Percentiles rank a stretch among this genome's conserved stretches.
Conservation (phyloP, 2,797 vertebrate species). For the Silurus lanzhouensis region DNA sequence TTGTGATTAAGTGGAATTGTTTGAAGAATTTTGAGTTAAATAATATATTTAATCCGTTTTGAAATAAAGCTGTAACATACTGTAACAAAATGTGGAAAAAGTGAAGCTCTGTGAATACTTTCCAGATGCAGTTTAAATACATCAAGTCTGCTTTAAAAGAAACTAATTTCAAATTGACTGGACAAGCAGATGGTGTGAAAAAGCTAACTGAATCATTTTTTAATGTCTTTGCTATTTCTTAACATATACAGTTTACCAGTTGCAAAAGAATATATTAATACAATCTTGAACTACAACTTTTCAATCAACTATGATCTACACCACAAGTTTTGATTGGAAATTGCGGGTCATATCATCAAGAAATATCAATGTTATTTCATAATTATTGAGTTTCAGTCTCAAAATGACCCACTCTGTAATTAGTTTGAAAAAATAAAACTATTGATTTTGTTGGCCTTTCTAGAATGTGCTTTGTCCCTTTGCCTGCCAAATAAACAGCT, state of each 20-base stretch:
- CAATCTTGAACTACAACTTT: neutral
- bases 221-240: neutral
- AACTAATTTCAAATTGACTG: neutral
- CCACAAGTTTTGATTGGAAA: neutral
- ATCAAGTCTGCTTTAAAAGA: neutral
- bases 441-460: neutral
- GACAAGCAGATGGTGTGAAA: neutral
- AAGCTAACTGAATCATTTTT: neutral
- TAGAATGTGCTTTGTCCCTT: neutral
- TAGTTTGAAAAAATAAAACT: neutral
- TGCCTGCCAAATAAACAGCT: conserved; percentile 19
- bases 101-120: no score
- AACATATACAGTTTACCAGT: neutral
- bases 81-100: no score
- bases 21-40: no score
- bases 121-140: neutral
- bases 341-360: neutral
- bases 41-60: no score
- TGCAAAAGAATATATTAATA: neutral
- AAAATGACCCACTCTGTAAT: neutral
- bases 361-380: neutral
- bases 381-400: neutral
- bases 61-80: no score
- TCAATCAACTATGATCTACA: neutral
- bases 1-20: no score